A percentile compares a stretch with the other conserved stretches of the same genome.
Evolutionary conservation across 2,797 vertebrate species (phyloP).

Genomic region (Balearica regulorum): DNA sequence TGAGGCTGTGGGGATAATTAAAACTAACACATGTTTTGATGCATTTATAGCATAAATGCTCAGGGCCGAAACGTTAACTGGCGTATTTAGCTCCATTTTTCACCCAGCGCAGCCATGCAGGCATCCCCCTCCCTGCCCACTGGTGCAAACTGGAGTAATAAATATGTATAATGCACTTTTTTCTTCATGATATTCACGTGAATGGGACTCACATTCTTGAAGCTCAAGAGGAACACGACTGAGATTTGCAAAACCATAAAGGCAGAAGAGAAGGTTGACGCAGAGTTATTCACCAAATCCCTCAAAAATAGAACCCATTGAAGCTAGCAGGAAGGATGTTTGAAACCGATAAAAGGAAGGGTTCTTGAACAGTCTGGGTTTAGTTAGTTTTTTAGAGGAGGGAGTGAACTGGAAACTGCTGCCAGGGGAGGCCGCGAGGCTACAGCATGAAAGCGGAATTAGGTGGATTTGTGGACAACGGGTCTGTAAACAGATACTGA

Average conservation of each 20-base stretch:
- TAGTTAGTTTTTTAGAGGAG: neutral
- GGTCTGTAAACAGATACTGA: neutral
- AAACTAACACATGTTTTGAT: conserved; percentile 40
- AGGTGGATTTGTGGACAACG: neutral
- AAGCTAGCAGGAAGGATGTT: neutral
- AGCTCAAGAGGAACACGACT: fast-evolving
- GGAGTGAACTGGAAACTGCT: neutral
- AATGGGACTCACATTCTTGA: neutral
- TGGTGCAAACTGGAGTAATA: neutral
- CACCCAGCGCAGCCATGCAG: neutral
- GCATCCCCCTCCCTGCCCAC: neutral
- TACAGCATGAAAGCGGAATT: neutral
- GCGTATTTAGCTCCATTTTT: neutral
- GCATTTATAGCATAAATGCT: neutral
- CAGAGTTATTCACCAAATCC: neutral
- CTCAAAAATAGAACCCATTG: neutral
- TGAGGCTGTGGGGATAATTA: conserved; percentile 27
- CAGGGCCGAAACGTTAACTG: neutral
- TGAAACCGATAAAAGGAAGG: neutral
- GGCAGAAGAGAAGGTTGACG: neutral
- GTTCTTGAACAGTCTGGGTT: neutral
- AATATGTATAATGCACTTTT: neutral
- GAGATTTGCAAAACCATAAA: neutral
- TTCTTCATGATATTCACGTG: neutral
- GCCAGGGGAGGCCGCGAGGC: neutral